Evolutionary conservation across 2,797 vertebrate genomes (phyloP), one percentile per base, ranked within the genome.

Genomic region (Melanogrammus aeglefinus): DNA sequence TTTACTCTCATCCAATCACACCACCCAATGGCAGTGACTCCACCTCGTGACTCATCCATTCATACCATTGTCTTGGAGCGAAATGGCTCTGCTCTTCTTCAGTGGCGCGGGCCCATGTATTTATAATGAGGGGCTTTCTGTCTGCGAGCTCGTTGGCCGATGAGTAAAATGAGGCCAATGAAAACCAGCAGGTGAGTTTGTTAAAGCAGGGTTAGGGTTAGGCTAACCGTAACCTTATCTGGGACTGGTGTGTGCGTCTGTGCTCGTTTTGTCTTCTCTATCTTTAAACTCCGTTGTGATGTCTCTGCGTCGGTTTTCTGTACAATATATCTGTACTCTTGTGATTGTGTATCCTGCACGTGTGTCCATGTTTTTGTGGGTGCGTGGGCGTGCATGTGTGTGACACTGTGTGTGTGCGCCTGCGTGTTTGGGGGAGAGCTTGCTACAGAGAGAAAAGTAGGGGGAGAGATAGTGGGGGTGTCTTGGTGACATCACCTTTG

Each of bases 41-140:
- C 90, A 93, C 84, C 81, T 77, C 86, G 85, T 93, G 92, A 93
- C 79, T 94, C 92, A 94, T 91, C 91, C 92, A 93, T 93, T 93
- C 91, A 93, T 91, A 87, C 86, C 77, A 88, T 89, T 90, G 80
- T 89, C 81, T 86, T 86, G 84, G 83, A 88, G 85, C 84, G 78
- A 80, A 87, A 83, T 89, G 84, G 75, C 81, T 83, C 81, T 76
- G 86, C 81, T 88, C 86, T 86, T 74, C 84, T 87, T 89, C 84
- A 81, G 84, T 86, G 86, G 82, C 85, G 87, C 84, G 84, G 84
- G 83, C 70, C 84, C 81, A 83, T 75, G 83, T 89, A 91, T 92
- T 92, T 90, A 89, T 88, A 91, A 88, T 90, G 86, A 84, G 76
- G 72, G 81, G 73, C 82, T 51, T 33, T 80, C 76, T 76, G 83